Percentiles rank a stretch among this genome's conserved stretches.
These are phyloP conservation scores for Megaceryle maxima DNA, from an alignment of 2,113 vertebrate species.

Conservation along the genomic window DNA sequence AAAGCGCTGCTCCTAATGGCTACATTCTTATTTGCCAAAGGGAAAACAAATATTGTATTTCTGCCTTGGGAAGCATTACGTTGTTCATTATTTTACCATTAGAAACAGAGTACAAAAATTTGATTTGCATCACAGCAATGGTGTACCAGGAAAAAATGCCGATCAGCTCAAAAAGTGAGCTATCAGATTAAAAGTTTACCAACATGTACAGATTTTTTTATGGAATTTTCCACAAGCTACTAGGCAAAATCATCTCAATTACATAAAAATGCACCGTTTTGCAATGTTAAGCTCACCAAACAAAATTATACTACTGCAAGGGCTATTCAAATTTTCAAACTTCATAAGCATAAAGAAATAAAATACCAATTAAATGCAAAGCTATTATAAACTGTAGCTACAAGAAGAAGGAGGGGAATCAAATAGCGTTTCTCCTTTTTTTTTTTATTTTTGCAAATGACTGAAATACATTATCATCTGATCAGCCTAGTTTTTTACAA, in stretches of 20 bases:
- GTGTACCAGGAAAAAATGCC: not conserved
- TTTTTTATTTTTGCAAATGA: conserved; percentile 11
- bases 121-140: not conserved
- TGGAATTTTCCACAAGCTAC: conserved; percentile 23
- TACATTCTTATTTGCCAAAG: not conserved
- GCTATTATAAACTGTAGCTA: conserved; percentile 40
- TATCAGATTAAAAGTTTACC: not conserved
- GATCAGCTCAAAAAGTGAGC: not conserved
- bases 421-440: not conserved
- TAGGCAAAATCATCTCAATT: conserved; percentile 33
- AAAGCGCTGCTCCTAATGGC: not conserved
- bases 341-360: conserved; percentile 38
- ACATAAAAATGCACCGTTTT: conserved; percentile 27
- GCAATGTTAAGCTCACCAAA: conserved; percentile 19
- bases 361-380: conserved; percentile 48
- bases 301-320: conserved; percentile 15
- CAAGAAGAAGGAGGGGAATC: not conserved
- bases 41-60: conserved; percentile 3
- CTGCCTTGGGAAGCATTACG: conserved; percentile 3
- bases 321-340: conserved; percentile 34
- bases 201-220: not conserved
- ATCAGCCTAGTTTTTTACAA: not conserved
- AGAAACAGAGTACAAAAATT: not conserved
- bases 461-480: not conserved
- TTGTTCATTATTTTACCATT: conserved; percentile 36